Percentiles rank a stretch among this genome's conserved stretches.
These are phyloP conservation scores for Erethizon dorsatum DNA, from an alignment of 2,797 vertebrate species.

Conservation along the genomic window DNA sequence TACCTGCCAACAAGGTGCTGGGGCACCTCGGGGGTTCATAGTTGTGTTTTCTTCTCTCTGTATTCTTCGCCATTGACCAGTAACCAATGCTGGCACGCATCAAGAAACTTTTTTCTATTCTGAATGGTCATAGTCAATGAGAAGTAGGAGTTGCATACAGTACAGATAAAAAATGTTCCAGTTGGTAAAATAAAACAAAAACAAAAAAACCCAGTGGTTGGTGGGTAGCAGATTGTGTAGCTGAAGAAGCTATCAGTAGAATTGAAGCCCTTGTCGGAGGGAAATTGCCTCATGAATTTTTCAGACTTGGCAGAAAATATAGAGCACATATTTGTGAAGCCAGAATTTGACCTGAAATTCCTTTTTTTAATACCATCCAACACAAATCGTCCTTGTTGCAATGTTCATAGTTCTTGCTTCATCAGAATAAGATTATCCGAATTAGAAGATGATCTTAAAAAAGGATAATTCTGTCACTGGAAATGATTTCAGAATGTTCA, in stretches of 20 bases:
- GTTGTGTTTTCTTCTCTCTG: background rate
- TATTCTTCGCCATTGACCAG: background rate
- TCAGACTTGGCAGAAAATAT: constrained; percentile 74
- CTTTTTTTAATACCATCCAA: constrained; percentile 71
- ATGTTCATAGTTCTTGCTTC: constrained; percentile 60
- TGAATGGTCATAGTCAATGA: constrained; percentile 58
- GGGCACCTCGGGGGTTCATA: background rate
- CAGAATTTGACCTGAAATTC: constrained; percentile 76
- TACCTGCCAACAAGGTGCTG: background rate
- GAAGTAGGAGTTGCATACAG: constrained; percentile 66
- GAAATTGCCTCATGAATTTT: constrained; percentile 73
- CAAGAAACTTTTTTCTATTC: constrained; percentile 42
- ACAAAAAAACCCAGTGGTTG: constrained; percentile 11
- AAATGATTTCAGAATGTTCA: constrained; percentile 81
- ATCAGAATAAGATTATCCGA: constrained; percentile 67
- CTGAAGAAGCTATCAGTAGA: constrained; percentile 65
- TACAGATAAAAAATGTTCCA: constrained; percentile 73
- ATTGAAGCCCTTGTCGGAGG: constrained; percentile 75
- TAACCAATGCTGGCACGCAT: background rate
- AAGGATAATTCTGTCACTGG: constrained; percentile 68
- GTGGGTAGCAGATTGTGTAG: constrained; percentile 57
- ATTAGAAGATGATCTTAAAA: constrained; percentile 76
- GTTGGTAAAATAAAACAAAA: constrained; percentile 48
- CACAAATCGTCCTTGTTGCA: constrained; percentile 72
- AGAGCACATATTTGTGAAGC: constrained; percentile 71